A percentile compares a stretch with the other conserved stretches of the same genome.
Evolutionary conservation across 2,797 vertebrate genomes (phyloP).

Genomic region (Helostoma temminkii): DNA sequence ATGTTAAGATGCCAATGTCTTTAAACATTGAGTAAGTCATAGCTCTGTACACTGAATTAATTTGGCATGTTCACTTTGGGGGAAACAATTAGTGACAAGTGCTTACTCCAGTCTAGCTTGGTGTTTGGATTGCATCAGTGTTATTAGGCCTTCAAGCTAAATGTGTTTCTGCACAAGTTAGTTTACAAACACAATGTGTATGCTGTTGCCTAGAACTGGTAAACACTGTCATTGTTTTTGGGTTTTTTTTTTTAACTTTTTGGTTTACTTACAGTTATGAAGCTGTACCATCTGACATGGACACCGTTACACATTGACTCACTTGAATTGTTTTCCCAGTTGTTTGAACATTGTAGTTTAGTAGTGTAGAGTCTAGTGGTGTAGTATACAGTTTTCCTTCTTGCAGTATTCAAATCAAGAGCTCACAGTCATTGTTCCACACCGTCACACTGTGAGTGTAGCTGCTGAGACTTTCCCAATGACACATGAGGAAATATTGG

Average conservation of each 20-base stretch:
- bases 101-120: background rate
- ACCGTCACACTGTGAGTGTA: background rate
- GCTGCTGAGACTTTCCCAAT: background rate
- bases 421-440: no score
- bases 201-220: background rate
- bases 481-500: background rate
- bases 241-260: background rate
- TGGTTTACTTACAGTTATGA: background rate
- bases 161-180: background rate
- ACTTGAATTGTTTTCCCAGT: background rate
- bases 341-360: no score
- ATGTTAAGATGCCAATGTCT: background rate
- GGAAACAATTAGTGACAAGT: background rate
- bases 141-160: background rate
- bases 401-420: conserved; percentile 8
- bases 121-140: background rate
- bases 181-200: background rate
- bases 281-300: background rate
- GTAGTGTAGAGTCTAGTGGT: no score
- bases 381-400: no score
- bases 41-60: no score
- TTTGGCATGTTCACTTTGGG: background rate
- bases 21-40: background rate
- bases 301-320: background rate
- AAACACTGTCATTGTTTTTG: background rate